Conservation (phyloP, 2,888 invertebrate species). For the Limnephilus rhombicus region DNA sequence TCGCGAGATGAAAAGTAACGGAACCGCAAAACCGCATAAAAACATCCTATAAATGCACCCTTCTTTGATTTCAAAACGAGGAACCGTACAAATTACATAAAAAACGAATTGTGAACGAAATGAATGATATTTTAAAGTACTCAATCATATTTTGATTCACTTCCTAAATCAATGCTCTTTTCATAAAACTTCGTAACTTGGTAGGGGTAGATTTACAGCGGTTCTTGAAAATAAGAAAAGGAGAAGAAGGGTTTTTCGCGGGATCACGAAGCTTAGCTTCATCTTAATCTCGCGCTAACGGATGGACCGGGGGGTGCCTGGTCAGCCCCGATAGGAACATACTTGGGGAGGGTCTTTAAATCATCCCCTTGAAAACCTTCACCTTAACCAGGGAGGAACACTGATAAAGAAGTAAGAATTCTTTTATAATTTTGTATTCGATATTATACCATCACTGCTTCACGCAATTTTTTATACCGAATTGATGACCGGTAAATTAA, state of each 20-base stretch:
- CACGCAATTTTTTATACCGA: background rate
- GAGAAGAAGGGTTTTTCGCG: background rate
- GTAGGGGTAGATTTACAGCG: background rate
- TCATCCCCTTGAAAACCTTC: background rate
- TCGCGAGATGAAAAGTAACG: too few relatives aligned
- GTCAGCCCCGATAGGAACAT: slow-evolving; percentile 3
- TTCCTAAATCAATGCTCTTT: background rate
- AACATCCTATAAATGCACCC: background rate
- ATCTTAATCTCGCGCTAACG: slow-evolving; percentile 30
- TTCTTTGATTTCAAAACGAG: background rate
- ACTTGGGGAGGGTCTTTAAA: background rate
- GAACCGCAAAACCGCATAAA: too few relatives aligned
- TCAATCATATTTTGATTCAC: background rate
- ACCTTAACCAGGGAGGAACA: background rate
- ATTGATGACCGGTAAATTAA: too few relatives aligned
- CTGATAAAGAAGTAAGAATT: background rate
- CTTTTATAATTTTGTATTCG: background rate
- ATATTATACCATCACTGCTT: background rate
- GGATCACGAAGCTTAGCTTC: background rate
- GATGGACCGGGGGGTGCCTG: slow-evolving; percentile 7
- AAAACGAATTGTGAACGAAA: background rate
- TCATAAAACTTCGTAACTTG: background rate
- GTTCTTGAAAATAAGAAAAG: background rate
- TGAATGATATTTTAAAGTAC: background rate
- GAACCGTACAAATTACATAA: too few relatives aligned